phyloP scores from a whole-genome alignment of 2,888 invertebrate genomes.

The Agriotes lineatus region DNA sequence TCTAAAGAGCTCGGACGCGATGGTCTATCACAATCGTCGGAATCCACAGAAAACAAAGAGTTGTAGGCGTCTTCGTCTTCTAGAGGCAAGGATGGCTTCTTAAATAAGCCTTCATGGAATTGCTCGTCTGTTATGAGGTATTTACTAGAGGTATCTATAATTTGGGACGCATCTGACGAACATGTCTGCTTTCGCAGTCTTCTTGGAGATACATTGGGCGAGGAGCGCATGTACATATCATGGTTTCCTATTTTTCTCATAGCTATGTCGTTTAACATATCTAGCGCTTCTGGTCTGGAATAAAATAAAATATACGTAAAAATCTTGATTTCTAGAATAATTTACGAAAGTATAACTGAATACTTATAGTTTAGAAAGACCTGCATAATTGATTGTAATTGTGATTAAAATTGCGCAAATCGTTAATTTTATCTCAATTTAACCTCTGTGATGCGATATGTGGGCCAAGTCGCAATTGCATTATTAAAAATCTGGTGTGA shows the following conservation, averaged over 20 bases:
- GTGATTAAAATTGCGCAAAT: no score
- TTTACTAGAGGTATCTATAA: conserved; percentile 50
- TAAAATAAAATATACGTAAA: conserved; percentile 6
- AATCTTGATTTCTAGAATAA: no score
- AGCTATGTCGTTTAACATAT: conserved; percentile 86
- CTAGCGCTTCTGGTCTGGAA: conserved; percentile 83
- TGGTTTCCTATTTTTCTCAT: conserved; percentile 76
- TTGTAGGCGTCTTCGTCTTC: conserved; percentile 63
- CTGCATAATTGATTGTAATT: no score
- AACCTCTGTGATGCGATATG: no score
- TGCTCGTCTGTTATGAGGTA: conserved; percentile 61
- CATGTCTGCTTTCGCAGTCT: conserved; percentile 60
- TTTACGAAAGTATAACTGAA: no score
- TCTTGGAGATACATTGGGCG: conserved; percentile 74
- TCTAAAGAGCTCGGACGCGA: conserved; percentile 74
- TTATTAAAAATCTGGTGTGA: no score
- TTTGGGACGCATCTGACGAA: conserved; percentile 65
- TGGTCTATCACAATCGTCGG: conserved; percentile 63
- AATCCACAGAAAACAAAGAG: conserved; percentile 64
- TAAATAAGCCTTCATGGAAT: conserved; percentile 65
- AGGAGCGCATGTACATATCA: conserved; percentile 63
- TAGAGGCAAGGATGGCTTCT: conserved; percentile 58
- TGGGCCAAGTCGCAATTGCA: no score
- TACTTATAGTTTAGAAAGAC: no score
- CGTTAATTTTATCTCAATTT: no score